Conservation (phyloP, 2,888 invertebrate genomes). For the Cataglyphis rosenhaueri region DNA sequence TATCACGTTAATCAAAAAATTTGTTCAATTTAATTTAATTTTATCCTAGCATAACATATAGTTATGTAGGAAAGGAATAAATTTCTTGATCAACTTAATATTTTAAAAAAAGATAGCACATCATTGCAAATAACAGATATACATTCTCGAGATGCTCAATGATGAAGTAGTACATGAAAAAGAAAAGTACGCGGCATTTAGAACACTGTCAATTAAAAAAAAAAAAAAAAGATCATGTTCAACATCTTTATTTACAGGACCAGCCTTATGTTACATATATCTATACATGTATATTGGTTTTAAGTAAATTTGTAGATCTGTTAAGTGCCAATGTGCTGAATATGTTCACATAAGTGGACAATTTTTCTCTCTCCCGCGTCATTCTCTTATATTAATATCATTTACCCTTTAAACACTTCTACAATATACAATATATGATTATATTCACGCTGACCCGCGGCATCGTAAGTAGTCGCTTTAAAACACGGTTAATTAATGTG, state of each 20-base stretch:
- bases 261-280: conserved; percentile 68
- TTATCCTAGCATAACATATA: neutral
- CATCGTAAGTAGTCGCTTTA: conserved; percentile 42
- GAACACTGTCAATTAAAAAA: conserved; percentile 28
- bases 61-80: neutral
- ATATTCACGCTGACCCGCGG: conserved; percentile 55
- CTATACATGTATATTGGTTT: conserved; percentile 56
- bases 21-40: neutral
- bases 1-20: conserved; percentile 9
- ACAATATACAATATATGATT: conserved; percentile 45
- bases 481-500: conserved; percentile 45
- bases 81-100: conserved; percentile 20
- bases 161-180: conserved; percentile 30
- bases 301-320: conserved; percentile 63
- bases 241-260: conserved; percentile 68
- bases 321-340: conserved; percentile 56
- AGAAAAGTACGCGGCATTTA: conserved; percentile 20
- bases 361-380: conserved; percentile 19
- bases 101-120: conserved; percentile 48
- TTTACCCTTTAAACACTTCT: conserved; percentile 46
- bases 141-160: conserved; percentile 55
- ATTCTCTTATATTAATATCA: conserved; percentile 46
- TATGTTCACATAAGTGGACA: conserved; percentile 47
- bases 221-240: conserved; percentile 41
- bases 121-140: conserved; percentile 58